phyloP scores from a whole-genome alignment of 2,888 invertebrate species.

The Acanthosepion lycidas region DNA sequence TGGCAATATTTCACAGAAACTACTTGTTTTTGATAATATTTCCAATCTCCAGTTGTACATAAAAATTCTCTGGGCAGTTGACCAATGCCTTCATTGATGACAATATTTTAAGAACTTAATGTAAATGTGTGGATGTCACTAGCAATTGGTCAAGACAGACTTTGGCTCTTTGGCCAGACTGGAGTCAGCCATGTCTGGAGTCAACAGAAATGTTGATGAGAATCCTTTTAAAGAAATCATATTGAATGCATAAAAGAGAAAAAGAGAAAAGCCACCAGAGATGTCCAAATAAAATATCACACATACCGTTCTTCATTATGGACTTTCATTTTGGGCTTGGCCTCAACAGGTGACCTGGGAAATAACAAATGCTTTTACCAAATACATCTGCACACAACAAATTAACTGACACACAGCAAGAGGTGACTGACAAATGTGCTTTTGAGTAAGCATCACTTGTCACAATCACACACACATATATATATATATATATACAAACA shows the following conservation, averaged over 20 bases:
- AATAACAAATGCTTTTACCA: slow-evolving; percentile 41
- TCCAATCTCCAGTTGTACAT: not conserved
- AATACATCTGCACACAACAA: not conserved
- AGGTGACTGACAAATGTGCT: not conserved
- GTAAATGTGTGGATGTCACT: not conserved
- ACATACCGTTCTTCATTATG: slow-evolving; percentile 40
- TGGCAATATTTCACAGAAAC: too few relatives aligned
- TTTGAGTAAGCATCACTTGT: not conserved
- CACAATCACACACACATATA: not conserved
- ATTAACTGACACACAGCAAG: not conserved
- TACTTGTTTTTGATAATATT: too few relatives aligned
- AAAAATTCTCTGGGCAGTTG: not conserved
- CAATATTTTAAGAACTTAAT: not conserved
- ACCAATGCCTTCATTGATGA: not conserved
- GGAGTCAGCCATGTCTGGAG: not conserved
- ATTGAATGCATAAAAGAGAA: not conserved
- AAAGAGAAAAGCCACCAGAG: not conserved
- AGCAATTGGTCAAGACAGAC: not conserved
- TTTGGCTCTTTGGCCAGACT: not conserved
- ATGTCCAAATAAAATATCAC: slow-evolving; percentile 1
- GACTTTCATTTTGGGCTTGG: slow-evolving; percentile 39
- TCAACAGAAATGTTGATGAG: not conserved
- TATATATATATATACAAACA: not conserved
- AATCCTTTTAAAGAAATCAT: not conserved
- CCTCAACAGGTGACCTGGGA: slow-evolving; percentile 41